Evolutionary conservation across 2,888 invertebrate species (phyloP).

Genomic region (Clanis bilineata): DNA sequence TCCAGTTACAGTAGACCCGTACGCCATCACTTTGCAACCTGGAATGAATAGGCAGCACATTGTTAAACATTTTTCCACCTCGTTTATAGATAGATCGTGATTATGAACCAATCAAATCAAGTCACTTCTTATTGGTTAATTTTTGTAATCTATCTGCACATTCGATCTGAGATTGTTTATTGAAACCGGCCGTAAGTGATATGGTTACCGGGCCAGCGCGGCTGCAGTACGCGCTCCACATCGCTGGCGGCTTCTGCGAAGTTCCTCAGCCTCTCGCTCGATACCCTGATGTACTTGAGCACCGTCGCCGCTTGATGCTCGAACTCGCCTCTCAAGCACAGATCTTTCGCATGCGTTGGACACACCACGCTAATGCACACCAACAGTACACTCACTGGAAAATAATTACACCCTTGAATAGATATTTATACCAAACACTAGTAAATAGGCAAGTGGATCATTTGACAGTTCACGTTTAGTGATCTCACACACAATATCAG

Average conservation of each 20-base stretch:
- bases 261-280: not conserved
- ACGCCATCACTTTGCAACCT: constrained; percentile 27
- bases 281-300: constrained; percentile 8
- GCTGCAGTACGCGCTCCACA: constrained; percentile 11
- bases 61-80: not conserved
- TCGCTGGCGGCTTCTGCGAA: not conserved
- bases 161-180: no score
- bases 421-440: no score
- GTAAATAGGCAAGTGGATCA: no score
- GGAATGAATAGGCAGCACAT: constrained; percentile 3
- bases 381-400: not conserved
- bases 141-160: no score
- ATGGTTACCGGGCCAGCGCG: not conserved
- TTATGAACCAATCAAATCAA: no score
- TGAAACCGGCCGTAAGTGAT: no score
- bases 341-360: not conserved
- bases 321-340: not conserved
- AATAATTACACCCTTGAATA: not conserved
- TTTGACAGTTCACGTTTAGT: no score
- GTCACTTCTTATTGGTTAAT: no score
- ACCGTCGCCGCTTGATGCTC: not conserved
- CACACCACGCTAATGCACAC: not conserved
- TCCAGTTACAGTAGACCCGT: constrained; percentile 33
- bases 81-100: no score
- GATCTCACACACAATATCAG: no score